These are phyloP conservation scores for Argyresthia goedartella DNA, from an alignment of 2,888 invertebrate genomes.

Conservation along the genomic window DNA sequence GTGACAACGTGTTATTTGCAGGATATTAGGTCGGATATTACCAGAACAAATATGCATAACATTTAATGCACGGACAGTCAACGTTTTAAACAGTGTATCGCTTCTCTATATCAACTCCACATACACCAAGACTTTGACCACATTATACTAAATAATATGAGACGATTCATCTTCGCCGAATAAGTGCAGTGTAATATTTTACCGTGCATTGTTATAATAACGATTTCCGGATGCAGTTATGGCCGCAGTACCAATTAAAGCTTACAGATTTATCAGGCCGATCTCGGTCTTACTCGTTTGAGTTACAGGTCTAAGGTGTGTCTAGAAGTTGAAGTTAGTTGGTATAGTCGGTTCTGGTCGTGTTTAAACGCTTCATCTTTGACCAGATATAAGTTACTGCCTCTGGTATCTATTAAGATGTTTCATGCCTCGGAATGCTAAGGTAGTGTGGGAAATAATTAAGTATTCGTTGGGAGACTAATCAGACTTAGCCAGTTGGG, in stretches of 20 bases:
- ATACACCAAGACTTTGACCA: conserved; percentile 27
- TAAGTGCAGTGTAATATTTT: conserved; percentile 49
- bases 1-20: too few relatives aligned
- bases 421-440: neutral
- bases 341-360: conserved; percentile 11
- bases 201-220: conserved; percentile 29
- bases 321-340: too few relatives aligned
- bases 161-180: conserved; percentile 55
- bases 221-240: conserved; percentile 40
- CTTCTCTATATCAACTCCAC: neutral
- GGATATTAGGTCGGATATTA: too few relatives aligned
- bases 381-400: conserved; percentile 26
- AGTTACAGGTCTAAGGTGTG: too few relatives aligned
- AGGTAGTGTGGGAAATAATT: conserved; percentile 6
- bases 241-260: neutral
- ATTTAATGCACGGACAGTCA: too few relatives aligned
- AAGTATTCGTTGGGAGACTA: neutral
- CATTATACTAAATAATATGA: conserved; percentile 55
- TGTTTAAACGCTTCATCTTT: conserved; percentile 16
- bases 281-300: too few relatives aligned
- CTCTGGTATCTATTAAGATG: conserved; percentile 17
- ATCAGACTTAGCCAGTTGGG: too few relatives aligned
- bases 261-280: too few relatives aligned
- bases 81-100: too few relatives aligned
- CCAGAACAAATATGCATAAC: too few relatives aligned